These are phyloP conservation scores for Mactra quadrangularis DNA, from an alignment of 1,140 invertebrate species.

Conservation along the genomic window DNA sequence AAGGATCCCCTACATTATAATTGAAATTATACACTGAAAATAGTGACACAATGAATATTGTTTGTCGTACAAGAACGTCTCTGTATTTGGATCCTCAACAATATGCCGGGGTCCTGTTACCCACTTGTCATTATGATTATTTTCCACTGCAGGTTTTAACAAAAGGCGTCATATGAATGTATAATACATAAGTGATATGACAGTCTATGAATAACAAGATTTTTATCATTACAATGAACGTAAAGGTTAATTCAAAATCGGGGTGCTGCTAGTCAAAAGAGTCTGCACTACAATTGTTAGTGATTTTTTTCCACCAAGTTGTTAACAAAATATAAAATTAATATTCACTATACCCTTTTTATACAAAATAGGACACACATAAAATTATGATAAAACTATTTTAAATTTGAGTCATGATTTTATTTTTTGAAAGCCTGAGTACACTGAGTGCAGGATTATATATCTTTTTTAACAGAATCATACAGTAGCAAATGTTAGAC, in stretches of 20 bases:
- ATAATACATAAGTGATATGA: slow-evolving; percentile 30
- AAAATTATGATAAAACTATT: no score
- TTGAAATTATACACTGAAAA: slow-evolving; percentile 43
- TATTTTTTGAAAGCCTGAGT: no score
- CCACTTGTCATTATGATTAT: slow-evolving; percentile 30
- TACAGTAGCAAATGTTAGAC: no score
- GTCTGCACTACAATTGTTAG: background rate
- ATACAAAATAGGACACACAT: no score
- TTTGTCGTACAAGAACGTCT: slow-evolving; percentile 30
- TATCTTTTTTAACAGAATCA: no score
- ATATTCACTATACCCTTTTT: no score
- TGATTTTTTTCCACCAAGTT: background rate
- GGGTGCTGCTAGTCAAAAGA: slow-evolving; percentile 9
- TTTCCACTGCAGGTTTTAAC: slow-evolving; percentile 22
- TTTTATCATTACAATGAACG: slow-evolving; percentile 32
- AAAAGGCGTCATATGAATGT: slow-evolving; percentile 29
- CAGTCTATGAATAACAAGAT: slow-evolving; percentile 36
- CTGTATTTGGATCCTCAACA: slow-evolving; percentile 9
- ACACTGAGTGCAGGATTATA: no score
- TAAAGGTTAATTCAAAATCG: slow-evolving; percentile 36
- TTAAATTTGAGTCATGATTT: no score
- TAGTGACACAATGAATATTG: slow-evolving; percentile 46
- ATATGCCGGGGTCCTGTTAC: slow-evolving; percentile 29
- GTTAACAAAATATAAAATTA: no score
- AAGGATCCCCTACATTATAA: slow-evolving; percentile 49